Base-by-base conservation (phyloP, 92 coral and sea anemone genomes). In the Actinostola sp. region DNA sequence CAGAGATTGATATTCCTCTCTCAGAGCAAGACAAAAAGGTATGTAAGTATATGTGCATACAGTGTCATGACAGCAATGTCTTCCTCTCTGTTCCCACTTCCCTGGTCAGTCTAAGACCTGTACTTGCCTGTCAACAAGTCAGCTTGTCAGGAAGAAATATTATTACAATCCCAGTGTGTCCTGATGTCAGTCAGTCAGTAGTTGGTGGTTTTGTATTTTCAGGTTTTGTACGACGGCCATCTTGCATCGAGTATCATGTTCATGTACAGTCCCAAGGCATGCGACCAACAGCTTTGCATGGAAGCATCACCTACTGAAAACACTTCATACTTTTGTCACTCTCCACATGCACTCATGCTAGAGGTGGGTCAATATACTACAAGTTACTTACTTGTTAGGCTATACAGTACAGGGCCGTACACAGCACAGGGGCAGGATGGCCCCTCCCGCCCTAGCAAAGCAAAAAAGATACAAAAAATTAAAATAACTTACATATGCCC, bases 221-320 rank as follows among this genome's bases (percentile, higher is more conserved):
- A 94, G 98, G 84, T 82, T 53, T 72, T 95, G 25, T 95, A 91
- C 57, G 99, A 95, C 26, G 95, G 99, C 33, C 91, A 85, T 60
- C 74, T 95, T 58, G 83, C 99, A 31, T 71, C 97, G 0, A 71
- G 69, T 9, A 95, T 95, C 68, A 92, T 95, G 96, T 95, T 95
- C 70, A 91, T 89, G 88, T 95, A 95, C 85, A 95, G 92, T 64
- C 99, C 99, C 33, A 95, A 88, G 73, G 97, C 99, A 2, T 95
- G 99, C 74, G 97, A 95, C 41, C 92, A 83, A 14, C 99, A 95
- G 87, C 70, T 95, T 62, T 95, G 99, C 53, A 77, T 95, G 80
- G 99, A 95, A 71, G 97, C 99, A 12, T 95, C 99, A 0, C 99
- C 99, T 3, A 92, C 91, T 24, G 92, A 92, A 36, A 95, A 95